Evolutionary conservation across 1,140 invertebrate genomes (phyloP), one percentile per base, ranked within the genome.

Genomic region (Euglossa dilemma): DNA sequence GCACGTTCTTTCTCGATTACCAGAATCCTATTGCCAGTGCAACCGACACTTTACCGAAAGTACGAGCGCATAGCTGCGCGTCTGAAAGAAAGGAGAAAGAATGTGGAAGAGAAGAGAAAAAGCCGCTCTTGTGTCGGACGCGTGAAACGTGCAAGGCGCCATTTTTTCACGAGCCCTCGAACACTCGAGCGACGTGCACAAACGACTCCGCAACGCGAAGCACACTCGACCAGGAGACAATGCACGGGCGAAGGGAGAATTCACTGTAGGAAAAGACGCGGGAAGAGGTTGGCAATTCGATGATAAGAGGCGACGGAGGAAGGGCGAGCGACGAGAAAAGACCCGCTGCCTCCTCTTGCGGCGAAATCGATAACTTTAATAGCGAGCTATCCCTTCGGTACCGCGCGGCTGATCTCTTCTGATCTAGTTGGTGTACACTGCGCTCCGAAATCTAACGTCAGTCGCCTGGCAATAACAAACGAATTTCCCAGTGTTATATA

Each of bases 311-410:
- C 69, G 50, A 9, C 57, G 63, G 36, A 75, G 47, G 45, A 73
- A 56, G 12, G 14, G n/a, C 25, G 52, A 6, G 14, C 47, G 23
- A 16, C 25, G 50, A 61, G 69, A 78, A 71, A 86, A 36, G 52
- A 74, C 52, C 16, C 36, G 28, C 61, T 61, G 56, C 54, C 75
- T 75, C 64, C 57, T 66, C 59, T 74, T 50, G 43, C 8, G 8
- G 3, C 47, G 56, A 69, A 70, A 86, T 87, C 85, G 85, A 86
- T 83, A 74, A 87, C 61, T 61, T 59, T 56, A 79, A 86, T 85
- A 72, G 67, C 67, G 23, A 16, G 5, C 28, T 45, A 43, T 28
- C 59, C 16, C 36, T 75, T 69, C 57, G 54, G 56, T 73, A 79
- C 74, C 36, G 57, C 45, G 79, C 28, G 52, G 18, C n/a, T 45